Evolutionary conservation across 2,113 vertebrate genomes (phyloP), one percentile per base, ranked within the genome.

Genomic region (Acrocephalus kingi): DNA sequence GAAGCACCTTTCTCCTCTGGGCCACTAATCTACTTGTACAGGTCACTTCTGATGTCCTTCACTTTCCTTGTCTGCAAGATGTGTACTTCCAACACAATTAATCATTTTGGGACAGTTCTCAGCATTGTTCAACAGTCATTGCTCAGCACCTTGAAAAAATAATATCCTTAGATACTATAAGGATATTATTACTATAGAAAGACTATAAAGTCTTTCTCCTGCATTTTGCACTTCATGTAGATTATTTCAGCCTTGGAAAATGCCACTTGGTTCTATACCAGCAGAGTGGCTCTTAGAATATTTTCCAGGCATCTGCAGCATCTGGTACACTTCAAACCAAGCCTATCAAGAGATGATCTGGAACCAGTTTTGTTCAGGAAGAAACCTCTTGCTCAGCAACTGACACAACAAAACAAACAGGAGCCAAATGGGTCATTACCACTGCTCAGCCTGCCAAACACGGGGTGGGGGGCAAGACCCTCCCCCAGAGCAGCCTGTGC

Each of bases 331-430:
- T 66, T 90, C 71, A 85, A 90, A 71, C 23, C 33, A 92, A 92
- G 51, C 27, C 41, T 68, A 73, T 48, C 45, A 25, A 76, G 63
- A 89, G 64, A 62, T 33, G 19, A 45, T 52, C 14, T 76, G n/a
- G 59, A 83, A 69, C 23, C 41, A 64, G 9, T 68, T 94, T 56
- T 81, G 51, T 45, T 66, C 55, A 74, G 43, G 61, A 74, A 8
- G 7, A 81, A 93, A 56, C 49, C 10, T 83, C 91, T 66, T 59
- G 68, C 86, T 83, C 89, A 92, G 86, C 93, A 92, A 83, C 76
- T 85, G 79, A 85, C 63, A 90, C n/a, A 95, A 68, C 61, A 87
- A 82, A 91, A 58, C 55, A 54, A 48, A 27, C 3, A n/a, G 67
- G 45, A 88, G 63, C 51, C 28, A 20, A 69, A 73, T 10, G 43